Evolutionary conservation across 1,140 invertebrate species (phyloP).

Genomic region (Sycophila sp.): DNA sequence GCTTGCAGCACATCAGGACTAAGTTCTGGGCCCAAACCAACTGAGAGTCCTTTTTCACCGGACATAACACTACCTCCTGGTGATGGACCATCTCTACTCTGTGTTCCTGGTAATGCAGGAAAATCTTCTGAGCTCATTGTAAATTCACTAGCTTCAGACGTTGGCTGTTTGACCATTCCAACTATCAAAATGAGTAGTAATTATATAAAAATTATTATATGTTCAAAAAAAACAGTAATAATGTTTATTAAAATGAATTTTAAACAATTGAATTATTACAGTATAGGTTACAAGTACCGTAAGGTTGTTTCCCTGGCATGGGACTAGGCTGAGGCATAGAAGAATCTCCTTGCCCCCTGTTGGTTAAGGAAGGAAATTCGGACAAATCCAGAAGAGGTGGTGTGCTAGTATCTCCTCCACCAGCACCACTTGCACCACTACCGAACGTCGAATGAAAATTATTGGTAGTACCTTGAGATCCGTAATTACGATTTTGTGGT

Average conservation of each 20-base stretch:
- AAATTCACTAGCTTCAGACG: conserved; percentile 92
- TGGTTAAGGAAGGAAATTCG: conserved; percentile 90
- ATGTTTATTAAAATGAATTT: background rate
- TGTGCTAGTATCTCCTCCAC: conserved; percentile 76
- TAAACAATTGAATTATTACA: background rate
- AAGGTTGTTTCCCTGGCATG: conserved; percentile 87
- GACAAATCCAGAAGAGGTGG: conserved; percentile 87
- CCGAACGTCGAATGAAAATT: conserved; percentile 84
- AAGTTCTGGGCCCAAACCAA: conserved; percentile 65
- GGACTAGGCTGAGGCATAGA: conserved; percentile 81
- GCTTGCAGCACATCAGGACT: conserved; percentile 62
- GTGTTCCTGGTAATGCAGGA: conserved; percentile 89
- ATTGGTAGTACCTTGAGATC: conserved; percentile 72
- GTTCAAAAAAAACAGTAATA: background rate
- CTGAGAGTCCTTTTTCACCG: conserved; percentile 69
- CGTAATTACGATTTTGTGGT: conserved; percentile 74
- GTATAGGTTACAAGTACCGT: conserved; percentile 69
- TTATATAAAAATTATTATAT: background rate
- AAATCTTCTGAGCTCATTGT: conserved; percentile 99
- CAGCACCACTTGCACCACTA: conserved; percentile 66
- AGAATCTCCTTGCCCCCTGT: conserved; percentile 79
- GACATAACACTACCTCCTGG: conserved; percentile 64
- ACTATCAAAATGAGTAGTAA: conserved; percentile 68
- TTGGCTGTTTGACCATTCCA: conserved; percentile 95
- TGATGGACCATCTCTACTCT: conserved; percentile 68